phyloP scores from a whole-genome alignment of 2,797 vertebrate species.

The Coregonus ussuriensis region DNA sequence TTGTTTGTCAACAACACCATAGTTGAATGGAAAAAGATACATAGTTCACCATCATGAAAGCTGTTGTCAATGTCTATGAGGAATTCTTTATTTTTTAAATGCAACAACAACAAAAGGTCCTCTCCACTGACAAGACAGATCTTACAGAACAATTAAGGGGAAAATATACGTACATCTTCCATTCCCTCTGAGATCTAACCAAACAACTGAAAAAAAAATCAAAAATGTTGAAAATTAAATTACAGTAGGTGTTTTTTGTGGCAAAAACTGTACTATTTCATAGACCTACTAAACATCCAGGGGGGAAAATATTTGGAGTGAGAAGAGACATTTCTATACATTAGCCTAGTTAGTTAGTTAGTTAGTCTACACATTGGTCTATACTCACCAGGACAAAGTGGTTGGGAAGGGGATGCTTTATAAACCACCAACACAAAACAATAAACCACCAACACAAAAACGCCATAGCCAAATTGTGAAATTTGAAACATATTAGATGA shows the following conservation, averaged over 20 bases:
- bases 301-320: no score
- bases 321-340: not conserved
- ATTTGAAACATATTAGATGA: not conserved
- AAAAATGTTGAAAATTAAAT: no score
- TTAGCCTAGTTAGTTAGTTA: not conserved
- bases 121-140: no score
- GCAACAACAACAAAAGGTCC: no score
- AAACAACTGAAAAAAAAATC: no score
- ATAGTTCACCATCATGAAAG: not conserved
- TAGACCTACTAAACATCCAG: no score
- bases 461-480: not conserved
- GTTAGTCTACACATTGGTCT: not conserved
- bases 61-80: not conserved
- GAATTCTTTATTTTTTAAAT: no score
- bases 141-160: no score
- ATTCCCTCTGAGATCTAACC: no score
- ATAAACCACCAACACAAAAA: not conserved
- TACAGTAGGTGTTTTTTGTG: no score
- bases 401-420: not conserved
- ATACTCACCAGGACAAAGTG: not conserved
- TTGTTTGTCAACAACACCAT: not conserved
- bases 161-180: no score
- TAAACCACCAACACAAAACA: not conserved
- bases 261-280: no score
- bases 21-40: not conserved